Conservation (phyloP, 2,797 vertebrate species). For the Chrysocyon brachyurus region DNA sequence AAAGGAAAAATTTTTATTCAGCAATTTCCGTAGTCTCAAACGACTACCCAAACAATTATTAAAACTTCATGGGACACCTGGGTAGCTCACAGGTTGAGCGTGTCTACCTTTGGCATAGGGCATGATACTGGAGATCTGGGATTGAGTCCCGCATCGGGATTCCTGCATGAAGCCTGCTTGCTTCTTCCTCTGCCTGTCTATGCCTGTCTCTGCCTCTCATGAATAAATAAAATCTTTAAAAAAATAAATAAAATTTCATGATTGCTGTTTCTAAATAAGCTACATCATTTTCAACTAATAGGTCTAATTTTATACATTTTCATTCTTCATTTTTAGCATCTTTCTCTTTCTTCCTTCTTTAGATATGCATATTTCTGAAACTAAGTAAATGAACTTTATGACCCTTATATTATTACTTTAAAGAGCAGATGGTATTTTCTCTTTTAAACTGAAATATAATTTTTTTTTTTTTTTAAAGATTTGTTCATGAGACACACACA, state of each 20-base stretch:
- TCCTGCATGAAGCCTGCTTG: too few relatives aligned
- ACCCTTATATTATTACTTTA: slow-evolving; percentile 5
- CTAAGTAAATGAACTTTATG: slow-evolving; percentile 22
- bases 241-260: background rate
- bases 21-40: slow-evolving; percentile 22
- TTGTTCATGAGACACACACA: too few relatives aligned
- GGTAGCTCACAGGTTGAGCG: too few relatives aligned
- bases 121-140: too few relatives aligned
- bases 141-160: too few relatives aligned
- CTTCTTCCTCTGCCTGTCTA: too few relatives aligned
- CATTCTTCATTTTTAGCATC: slow-evolving; percentile 8
- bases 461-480: too few relatives aligned
- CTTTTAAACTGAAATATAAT: slow-evolving; percentile 9
- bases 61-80: background rate
- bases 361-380: background rate
- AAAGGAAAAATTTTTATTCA: background rate
- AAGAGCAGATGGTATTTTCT: slow-evolving; percentile 25
- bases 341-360: background rate
- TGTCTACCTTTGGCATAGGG: too few relatives aligned
- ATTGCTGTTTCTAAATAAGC: slow-evolving; percentile 25
- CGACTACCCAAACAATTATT: slow-evolving; percentile 35
- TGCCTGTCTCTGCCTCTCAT: too few relatives aligned
- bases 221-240: too few relatives aligned
- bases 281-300: slow-evolving; percentile 26
- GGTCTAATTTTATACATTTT: slow-evolving; percentile 34